These are phyloP conservation scores for Cacatua alba DNA, from an alignment of 2,113 vertebrate species.

Conservation along the genomic window DNA sequence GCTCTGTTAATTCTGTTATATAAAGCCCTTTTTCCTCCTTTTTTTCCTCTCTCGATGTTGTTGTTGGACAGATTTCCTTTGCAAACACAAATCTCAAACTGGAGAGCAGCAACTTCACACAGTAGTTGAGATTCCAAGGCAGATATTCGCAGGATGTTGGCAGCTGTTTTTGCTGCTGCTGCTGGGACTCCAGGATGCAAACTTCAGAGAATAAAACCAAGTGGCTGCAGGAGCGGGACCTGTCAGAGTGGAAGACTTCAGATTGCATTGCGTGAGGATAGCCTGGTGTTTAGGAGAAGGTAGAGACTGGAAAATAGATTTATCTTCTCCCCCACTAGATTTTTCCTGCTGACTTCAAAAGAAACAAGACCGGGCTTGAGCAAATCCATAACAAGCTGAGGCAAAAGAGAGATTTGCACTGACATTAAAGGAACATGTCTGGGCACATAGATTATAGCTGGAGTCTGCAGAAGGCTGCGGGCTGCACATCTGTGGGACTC, in stretches of 20 bases:
- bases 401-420: background rate
- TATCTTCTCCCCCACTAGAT: background rate
- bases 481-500: background rate
- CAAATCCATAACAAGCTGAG: background rate
- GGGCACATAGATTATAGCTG: background rate
- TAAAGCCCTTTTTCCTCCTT: constrained; percentile 54
- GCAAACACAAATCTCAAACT: constrained; percentile 56
- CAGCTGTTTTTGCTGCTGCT: constrained; percentile 49
- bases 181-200: constrained; percentile 3
- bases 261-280: background rate
- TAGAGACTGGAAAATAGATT: background rate
- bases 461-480: background rate
- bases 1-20: constrained; percentile 59
- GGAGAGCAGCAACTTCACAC: constrained; percentile 58
- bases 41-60: constrained; percentile 26
- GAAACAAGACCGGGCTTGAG: background rate
- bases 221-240: background rate
- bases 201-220: constrained; percentile 15
- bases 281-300: background rate
- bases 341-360: background rate
- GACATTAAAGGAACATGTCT: background rate
- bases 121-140: constrained; percentile 64
- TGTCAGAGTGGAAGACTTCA: background rate
- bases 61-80: constrained; percentile 66
- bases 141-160: constrained; percentile 66